Base-by-base conservation (phyloP, 2,113 vertebrate species). In the Anthoscopus minutus region DNA sequence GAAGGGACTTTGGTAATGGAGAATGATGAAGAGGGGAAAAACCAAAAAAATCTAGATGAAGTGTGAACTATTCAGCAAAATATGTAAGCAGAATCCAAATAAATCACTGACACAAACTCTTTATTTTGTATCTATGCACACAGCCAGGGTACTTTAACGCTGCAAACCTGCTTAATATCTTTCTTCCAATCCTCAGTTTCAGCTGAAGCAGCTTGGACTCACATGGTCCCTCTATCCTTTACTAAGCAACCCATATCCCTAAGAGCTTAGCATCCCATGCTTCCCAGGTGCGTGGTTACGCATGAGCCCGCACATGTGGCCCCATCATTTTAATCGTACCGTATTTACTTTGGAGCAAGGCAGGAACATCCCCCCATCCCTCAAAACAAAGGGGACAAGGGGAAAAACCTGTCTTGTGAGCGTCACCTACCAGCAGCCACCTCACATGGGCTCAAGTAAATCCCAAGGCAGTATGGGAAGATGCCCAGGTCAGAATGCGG, bases 251-350 rank as follows among this genome's bases (percentile, higher is more conserved):
- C 47, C 61, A 38, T 8, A 60, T 31, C 37, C 56, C 37, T 14
- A 31, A 51, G 48, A 78, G 42, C 40, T 61, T 7, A 51, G 62
- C 45, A 88, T 33, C 60, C 28, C 8, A 23, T 35, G 24, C 33
- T 53, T 9, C 37, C 25, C 69, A 86, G 37, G 10, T 50, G 37
- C 0, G 0, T 2, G 8, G 33, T 22, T 84, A 42, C 0, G 0
- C 14, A 7, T 1, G 4, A 81, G 78, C 47, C 38, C 4, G 11
- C 27, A 70, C 15, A 4, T 0, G 0, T 15, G 23, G 33, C 35
- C 62, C 54, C 6, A 2, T 14, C 3, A 4, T 40, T 72, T 45
- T 42, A 65, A 60, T 27, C 4, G 2, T 3, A 22, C 15, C 28
- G 18, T 4, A 28, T 42, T 60, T 10, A 9, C 31, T 71, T 40